These are phyloP conservation scores for Eubasilissa regina DNA, from an alignment of 1,140 invertebrate species.

Conservation along the genomic window DNA sequence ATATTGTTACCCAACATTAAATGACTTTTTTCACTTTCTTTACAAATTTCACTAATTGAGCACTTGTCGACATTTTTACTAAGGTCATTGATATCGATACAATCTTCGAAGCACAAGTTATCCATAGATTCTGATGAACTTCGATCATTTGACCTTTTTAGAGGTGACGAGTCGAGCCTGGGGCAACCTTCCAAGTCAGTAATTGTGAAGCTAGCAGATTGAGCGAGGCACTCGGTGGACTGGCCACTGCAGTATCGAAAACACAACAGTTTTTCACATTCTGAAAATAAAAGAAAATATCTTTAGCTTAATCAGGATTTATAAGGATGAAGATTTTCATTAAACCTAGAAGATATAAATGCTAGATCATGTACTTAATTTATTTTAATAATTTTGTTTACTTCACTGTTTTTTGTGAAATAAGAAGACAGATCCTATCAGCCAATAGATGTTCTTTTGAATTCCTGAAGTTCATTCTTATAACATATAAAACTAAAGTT, in stretches of 20 bases:
- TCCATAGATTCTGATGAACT: slow-evolving; percentile 47
- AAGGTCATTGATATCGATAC: slow-evolving; percentile 69
- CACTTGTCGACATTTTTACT: slow-evolving; percentile 71
- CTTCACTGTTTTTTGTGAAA: too few relatives aligned
- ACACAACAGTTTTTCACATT: slow-evolving; percentile 71
- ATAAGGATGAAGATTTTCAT: too few relatives aligned
- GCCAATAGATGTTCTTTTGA: too few relatives aligned
- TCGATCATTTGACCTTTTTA: slow-evolving; percentile 35
- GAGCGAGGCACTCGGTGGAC: slow-evolving; percentile 68
- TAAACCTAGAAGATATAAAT: too few relatives aligned
- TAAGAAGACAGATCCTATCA: too few relatives aligned
- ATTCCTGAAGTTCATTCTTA: too few relatives aligned
- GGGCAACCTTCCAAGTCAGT: slow-evolving; percentile 67
- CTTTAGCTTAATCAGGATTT: too few relatives aligned
- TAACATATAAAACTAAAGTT: too few relatives aligned
- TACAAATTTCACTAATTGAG: slow-evolving; percentile 71
- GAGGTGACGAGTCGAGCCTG: slow-evolving; percentile 42
- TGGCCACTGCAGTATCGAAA: slow-evolving; percentile 72
- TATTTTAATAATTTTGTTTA: too few relatives aligned
- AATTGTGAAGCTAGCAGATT: slow-evolving; percentile 68
- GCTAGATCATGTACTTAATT: too few relatives aligned
- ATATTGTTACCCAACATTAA: slow-evolving; percentile 2
- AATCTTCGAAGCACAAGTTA: slow-evolving; percentile 59
- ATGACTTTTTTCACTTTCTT: slow-evolving; percentile 41
- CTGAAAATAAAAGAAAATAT: slow-evolving; percentile 63